These are phyloP conservation scores for Sceloporus tristichus DNA, from an alignment of 2,113 vertebrate genomes.

Conservation along the genomic window DNA sequence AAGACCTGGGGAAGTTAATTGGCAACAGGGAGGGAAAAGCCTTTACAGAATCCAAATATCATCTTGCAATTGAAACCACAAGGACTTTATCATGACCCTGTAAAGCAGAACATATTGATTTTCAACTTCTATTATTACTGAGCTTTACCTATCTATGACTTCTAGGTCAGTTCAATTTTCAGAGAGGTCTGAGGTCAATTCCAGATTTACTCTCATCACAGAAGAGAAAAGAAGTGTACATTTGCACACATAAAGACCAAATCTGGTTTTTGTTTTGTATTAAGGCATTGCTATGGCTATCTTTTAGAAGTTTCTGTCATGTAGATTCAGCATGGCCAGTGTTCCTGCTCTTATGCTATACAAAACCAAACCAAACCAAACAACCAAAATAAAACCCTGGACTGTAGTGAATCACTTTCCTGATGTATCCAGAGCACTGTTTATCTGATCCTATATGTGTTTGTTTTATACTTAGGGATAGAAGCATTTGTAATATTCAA, in stretches of 20 bases:
- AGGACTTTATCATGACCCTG: conserved; percentile 70
- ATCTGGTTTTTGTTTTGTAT: not conserved
- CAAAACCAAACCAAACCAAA: not conserved
- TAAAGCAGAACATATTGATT: conserved; percentile 75
- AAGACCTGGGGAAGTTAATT: conserved; percentile 64
- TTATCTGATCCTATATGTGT: not conserved
- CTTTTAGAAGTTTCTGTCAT: not conserved
- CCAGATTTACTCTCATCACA: conserved; percentile 71
- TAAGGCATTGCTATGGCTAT: not conserved
- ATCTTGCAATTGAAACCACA: conserved; percentile 73
- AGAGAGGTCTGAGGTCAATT: conserved; percentile 72
- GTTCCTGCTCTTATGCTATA: not conserved
- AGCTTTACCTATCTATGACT: conserved; percentile 75
- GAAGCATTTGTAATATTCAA: not conserved
- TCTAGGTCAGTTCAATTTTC: conserved; percentile 77
- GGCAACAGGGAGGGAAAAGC: conserved; percentile 58
- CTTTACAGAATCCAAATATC: conserved; percentile 70
- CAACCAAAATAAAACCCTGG: not conserved
- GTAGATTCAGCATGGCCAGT: not conserved
- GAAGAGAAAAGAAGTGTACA: conserved; percentile 54
- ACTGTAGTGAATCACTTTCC: not conserved
- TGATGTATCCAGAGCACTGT: not conserved
- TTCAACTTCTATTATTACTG: conserved; percentile 75
- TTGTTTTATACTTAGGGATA: not conserved
- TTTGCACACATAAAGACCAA: conserved; percentile 27